Conservation (phyloP, 35 echinoderm and acorn worm species). For the Heliocidaris erythrogramma region DNA sequence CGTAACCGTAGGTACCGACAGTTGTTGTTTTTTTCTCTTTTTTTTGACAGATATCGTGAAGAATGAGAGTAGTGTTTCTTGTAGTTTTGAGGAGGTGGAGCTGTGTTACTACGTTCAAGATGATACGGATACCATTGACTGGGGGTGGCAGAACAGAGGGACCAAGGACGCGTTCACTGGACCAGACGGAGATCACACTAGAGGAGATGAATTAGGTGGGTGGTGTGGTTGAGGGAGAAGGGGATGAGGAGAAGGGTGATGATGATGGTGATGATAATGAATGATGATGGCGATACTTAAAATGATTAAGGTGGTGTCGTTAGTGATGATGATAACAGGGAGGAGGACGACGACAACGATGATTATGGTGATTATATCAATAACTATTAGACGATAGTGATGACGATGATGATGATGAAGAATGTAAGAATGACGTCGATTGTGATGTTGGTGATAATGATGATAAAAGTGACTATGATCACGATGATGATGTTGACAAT, state of each 20-base stretch:
- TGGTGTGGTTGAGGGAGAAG: background rate
- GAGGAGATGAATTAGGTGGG: conserved; percentile 63
- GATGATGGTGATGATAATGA: background rate
- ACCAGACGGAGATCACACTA: conserved; percentile 73
- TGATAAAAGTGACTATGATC: too few relatives aligned
- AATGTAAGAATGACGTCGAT: background rate
- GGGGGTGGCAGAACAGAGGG: conserved; percentile 76
- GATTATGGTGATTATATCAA: background rate
- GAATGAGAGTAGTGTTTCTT: conserved; percentile 68
- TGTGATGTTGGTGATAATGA: background rate
- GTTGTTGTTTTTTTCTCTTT: background rate
- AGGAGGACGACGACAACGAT: background rate
- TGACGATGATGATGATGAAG: background rate
- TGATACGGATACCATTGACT: conserved; percentile 66
- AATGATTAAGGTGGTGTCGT: too few relatives aligned
- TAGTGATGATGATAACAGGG: background rate
- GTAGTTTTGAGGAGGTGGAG: conserved; percentile 83
- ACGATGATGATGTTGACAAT: too few relatives aligned
- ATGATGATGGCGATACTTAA: background rate
- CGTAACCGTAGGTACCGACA: background rate
- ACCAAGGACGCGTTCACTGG: conserved; percentile 47
- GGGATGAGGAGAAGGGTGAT: background rate
- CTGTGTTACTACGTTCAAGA: conserved; percentile 87
- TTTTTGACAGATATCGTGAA: conserved; percentile 37
- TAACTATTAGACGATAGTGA: background rate